Evolutionary conservation across 2,888 invertebrate genomes (phyloP), one percentile per base, ranked within the genome.

Genomic region (Melolontha melolontha): DNA sequence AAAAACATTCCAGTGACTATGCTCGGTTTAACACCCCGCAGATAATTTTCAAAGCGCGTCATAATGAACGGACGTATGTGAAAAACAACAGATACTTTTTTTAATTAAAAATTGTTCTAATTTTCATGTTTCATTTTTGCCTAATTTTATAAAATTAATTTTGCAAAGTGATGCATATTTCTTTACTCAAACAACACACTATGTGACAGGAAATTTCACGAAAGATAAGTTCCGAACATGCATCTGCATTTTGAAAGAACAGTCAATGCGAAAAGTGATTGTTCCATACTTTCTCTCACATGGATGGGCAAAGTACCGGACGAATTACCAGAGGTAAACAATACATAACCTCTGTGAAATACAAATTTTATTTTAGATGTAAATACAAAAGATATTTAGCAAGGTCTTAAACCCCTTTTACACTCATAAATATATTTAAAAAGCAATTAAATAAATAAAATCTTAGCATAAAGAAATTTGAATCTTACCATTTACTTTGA

Each of bases 221-320:
- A 44, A 14, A 29, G 7, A 40, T 27, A 17, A 12, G 50, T 5
- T 27, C 14, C 50, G 64, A 71, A 73, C 83, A 97, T 97, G 97
- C 96, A 97, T 91, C 89, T 97, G 81, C 95, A 97, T 87, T 96
- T 97, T 84, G 97, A 97, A 84, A 92, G 94, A 81, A 95, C 94
- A 83, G 90, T 92, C 77, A 96, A 94, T 83, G 95, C 96, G 76
- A 94, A 94, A 86, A 96, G 96, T 86, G 97, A 97, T 86, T 97
- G 96, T 85, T 92, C 94, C 77, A 94, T 98, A 81, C 87, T 96
- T 79, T 95, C 96, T 77, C 88, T 97, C 81, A 96, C 97, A 79
- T 98, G 97, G 97, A 98, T 97, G 97, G 97, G 97, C 74, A 96
- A 97, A 86, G 96, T 97, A 78, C 97, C 97, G 74, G 97, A 97